Conservation (phyloP, 2,113 vertebrate species). For the Gymnogyps californianus region DNA sequence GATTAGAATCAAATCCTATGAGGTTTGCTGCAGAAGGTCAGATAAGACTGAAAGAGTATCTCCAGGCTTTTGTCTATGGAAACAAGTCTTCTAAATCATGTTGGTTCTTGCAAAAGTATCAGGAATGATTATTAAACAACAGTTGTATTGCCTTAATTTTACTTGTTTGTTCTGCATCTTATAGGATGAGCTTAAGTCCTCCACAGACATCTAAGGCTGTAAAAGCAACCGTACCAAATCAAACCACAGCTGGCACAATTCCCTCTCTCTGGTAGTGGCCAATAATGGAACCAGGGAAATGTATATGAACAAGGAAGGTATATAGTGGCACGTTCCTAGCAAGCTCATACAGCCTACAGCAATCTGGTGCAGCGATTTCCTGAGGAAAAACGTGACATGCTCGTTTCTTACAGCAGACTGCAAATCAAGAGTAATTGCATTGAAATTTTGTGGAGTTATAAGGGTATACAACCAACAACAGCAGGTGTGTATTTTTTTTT, state of each 20-base stretch:
- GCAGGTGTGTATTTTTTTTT: neutral
- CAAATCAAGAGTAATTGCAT: slow-evolving; percentile 23
- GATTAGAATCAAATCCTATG: neutral
- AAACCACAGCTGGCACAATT: neutral
- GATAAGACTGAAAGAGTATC: slow-evolving; percentile 17
- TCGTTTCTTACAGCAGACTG: neutral
- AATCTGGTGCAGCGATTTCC: neutral
- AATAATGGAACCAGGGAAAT: neutral
- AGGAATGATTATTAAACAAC: neutral
- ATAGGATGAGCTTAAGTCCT: neutral
- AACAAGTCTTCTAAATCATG: neutral
- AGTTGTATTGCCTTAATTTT: neutral
- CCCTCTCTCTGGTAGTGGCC: neutral
- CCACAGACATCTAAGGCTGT: neutral
- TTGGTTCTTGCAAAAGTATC: neutral
- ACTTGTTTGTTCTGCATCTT: neutral
- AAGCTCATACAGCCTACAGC: neutral
- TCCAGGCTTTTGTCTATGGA: neutral
- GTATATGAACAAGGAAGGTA: neutral
- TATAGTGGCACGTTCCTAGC: neutral
- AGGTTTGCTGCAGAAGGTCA: slow-evolving; percentile 18
- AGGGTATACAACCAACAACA: neutral
- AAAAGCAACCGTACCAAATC: neutral
- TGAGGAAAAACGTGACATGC: neutral
- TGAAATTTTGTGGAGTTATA: slow-evolving; percentile 16